phyloP scores from a whole-genome alignment of 2,888 invertebrate genomes.

The Conistra vaccinii region DNA sequence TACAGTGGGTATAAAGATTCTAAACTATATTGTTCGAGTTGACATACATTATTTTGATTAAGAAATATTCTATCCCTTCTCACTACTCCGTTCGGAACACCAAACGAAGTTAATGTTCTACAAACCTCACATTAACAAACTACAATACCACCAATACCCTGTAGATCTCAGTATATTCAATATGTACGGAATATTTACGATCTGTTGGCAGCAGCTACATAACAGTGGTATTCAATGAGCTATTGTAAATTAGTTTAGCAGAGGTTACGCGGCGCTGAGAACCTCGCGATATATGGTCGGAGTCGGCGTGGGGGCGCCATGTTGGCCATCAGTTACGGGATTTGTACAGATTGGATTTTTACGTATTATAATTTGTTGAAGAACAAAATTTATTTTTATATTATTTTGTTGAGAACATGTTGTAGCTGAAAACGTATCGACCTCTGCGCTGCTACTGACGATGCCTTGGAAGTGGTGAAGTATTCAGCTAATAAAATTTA shows the following conservation, averaged over 20 bases:
- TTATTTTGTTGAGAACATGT: neutral
- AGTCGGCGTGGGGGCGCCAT: conserved; percentile 25
- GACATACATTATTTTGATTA: neutral
- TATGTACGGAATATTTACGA: conserved; percentile 52
- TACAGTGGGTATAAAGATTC: neutral
- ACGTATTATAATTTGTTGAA: neutral
- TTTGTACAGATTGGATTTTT: neutral
- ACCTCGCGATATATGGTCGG: conserved; percentile 45
- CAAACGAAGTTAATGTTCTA: neutral
- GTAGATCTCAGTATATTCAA: conserved; percentile 26
- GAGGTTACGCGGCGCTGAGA: conserved; percentile 66
- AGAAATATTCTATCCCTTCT: no score
- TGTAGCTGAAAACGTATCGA: neutral
- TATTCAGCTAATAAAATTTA: neutral
- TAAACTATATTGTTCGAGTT: neutral
- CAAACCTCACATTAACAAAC: neutral
- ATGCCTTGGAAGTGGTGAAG: no score
- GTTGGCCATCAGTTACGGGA: neutral
- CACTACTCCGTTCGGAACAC: neutral
- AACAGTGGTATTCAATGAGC: conserved; percentile 75
- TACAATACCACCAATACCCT: conserved; percentile 4
- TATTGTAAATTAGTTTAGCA: conserved; percentile 74
- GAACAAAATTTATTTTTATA: neutral
- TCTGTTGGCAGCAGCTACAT: conserved; percentile 51
- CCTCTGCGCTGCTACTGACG: neutral